Evolutionary conservation across 2,113 vertebrate genomes (phyloP), one percentile per base, ranked within the genome.

Genomic region (Trematomus loennbergii): DNA sequence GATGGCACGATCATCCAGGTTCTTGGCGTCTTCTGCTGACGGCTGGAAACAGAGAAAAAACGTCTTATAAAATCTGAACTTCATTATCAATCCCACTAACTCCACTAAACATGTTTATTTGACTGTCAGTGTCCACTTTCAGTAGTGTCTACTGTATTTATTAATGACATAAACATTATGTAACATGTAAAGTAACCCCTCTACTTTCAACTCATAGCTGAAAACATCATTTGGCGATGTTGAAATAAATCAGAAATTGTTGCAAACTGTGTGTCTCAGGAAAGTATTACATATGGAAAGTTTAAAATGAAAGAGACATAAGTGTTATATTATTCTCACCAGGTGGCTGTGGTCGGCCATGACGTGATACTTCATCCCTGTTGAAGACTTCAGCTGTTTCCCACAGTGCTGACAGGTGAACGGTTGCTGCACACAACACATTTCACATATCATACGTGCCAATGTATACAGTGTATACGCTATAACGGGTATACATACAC

Each of bases 331-430:
- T 0, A 1, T 5, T 45, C 82, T 93, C 93, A 99, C 97, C 97
- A 97, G 90, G 72, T 96, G 96, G 81, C 96, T 98, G 88, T 98
- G 97, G 82, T 98, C 97, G 33, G 98, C 98, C 97, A 99, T 98
- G 91, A 99, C 90, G 17, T 99, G 97, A 84, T 99, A 99, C 89
- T 98, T 99, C 96, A 99, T 98, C 78, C 97, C 98, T 33, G 97
- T 97, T 64, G 96, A 92, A 22, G 98, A 98, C 86, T 97, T 97
- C 25, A 99, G 95, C 65, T 98, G 97, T 87, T 98, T 99, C 61
- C 96, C 97, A 45, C 98, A 99, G 87, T 99, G 97, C 46, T 96
- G 96, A 83, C 98, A 99, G 0, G 96, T 97, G 77, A 96, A 97
- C 33, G 95, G 94, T 85, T 97, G 95, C 98, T 99, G 82, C 64